Percentiles rank a stretch among this genome's conserved stretches.
These are phyloP conservation scores for Nannobrachium achirus DNA, from an alignment of 2,113 vertebrate species.

Conservation along the genomic window DNA sequence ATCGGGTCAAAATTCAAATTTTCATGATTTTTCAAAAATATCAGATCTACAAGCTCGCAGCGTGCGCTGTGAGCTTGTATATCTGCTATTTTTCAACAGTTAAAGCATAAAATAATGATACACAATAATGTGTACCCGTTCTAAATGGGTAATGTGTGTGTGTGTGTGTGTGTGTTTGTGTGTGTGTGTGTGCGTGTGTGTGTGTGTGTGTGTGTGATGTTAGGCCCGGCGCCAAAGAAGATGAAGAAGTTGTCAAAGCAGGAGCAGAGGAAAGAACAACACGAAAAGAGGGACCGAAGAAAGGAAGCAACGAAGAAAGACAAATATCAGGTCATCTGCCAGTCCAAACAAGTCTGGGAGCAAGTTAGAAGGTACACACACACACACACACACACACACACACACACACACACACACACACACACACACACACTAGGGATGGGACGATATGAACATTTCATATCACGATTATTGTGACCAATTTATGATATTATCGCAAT, in stretches of 20 bases:
- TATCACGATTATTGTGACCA: no score
- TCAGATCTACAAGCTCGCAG: no score
- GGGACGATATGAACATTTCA: no score
- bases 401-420: neutral
- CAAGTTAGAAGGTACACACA: conserved; percentile 59
- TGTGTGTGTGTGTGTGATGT: neutral
- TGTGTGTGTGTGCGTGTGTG: conserved; percentile 5
- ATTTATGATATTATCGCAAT: no score
- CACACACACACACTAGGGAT: neutral
- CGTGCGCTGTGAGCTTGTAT: no score
- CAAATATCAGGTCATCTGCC: conserved; percentile 85
- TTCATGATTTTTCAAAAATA: no score
- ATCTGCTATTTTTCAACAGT: no score
- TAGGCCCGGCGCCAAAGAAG: conserved; percentile 85
- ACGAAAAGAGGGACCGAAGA: conserved; percentile 89
- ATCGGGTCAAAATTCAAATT: no score
- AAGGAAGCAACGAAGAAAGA: conserved; percentile 86
- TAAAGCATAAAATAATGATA: no score
- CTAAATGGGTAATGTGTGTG: neutral
- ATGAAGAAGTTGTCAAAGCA: conserved; percentile 87
- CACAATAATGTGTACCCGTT: no score
- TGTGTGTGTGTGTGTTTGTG: neutral
- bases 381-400: neutral
- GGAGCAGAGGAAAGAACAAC: conserved; percentile 81
- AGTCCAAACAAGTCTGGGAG: conserved; percentile 90